These are phyloP conservation scores for Vulpes vulpes DNA, from an alignment of 2,113 vertebrate species.

Conservation along the genomic window DNA sequence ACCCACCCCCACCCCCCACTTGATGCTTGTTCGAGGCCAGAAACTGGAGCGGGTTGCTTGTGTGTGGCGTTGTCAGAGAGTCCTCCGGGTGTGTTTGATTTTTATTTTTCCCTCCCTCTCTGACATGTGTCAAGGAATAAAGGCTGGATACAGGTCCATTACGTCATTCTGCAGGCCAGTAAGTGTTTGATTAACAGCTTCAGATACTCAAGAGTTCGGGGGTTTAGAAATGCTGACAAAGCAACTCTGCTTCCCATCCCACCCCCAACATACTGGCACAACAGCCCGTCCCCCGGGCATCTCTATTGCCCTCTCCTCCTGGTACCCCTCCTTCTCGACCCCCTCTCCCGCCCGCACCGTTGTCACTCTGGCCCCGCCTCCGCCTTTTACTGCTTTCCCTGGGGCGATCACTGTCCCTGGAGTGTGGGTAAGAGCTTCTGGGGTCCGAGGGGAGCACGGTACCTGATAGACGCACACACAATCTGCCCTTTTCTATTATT, in stretches of 20 bases:
- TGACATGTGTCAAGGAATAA: slow-evolving; percentile 85
- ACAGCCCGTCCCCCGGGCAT: background rate
- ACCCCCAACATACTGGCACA: background rate
- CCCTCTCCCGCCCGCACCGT: slow-evolving; percentile 72
- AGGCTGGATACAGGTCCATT: slow-evolving; percentile 89
- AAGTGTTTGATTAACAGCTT: slow-evolving; percentile 93
- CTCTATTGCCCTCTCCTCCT: slow-evolving; percentile 37
- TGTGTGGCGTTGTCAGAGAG: slow-evolving; percentile 79
- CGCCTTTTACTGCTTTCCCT: slow-evolving; percentile 77
- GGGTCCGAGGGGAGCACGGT: slow-evolving; percentile 74
- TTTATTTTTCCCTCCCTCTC: slow-evolving; percentile 79
- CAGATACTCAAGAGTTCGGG: slow-evolving; percentile 89
- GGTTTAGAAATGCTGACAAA: slow-evolving; percentile 89
- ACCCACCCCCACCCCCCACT: background rate
- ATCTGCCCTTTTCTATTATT: slow-evolving; percentile 84
- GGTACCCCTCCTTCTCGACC: slow-evolving; percentile 64
- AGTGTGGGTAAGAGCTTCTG: slow-evolving; percentile 82
- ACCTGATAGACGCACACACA: slow-evolving; percentile 77
- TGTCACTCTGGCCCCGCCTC: slow-evolving; percentile 69
- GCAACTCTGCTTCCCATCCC: slow-evolving; percentile 84
- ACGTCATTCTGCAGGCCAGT: slow-evolving; percentile 97
- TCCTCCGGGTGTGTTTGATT: slow-evolving; percentile 71
- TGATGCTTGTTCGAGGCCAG: slow-evolving; percentile 54
- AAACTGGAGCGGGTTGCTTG: slow-evolving; percentile 58
- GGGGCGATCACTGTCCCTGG: slow-evolving; percentile 72